These are phyloP conservation scores for Apotomis turbidana DNA, from an alignment of 2,888 invertebrate genomes.

Conservation along the genomic window DNA sequence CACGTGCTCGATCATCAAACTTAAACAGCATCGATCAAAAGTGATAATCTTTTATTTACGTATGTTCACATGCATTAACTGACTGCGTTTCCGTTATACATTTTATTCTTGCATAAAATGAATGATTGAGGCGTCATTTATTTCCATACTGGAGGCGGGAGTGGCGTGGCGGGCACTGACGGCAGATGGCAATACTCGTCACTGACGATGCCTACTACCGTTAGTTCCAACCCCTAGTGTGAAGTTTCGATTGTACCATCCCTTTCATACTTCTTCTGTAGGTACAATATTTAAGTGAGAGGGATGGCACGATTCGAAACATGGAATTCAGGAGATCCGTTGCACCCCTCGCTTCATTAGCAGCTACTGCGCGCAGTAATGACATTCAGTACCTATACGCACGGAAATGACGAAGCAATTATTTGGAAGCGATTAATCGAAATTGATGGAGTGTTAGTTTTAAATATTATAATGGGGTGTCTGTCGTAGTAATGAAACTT, in stretches of 20 bases:
- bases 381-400: conserved; percentile 38
- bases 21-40: conserved; percentile 27
- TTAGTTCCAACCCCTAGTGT: background rate
- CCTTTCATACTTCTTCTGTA: background rate
- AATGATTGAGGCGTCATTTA: conserved; percentile 49
- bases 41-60: conserved; percentile 9
- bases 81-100: conserved; percentile 12
- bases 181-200: conserved; percentile 56
- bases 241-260: background rate
- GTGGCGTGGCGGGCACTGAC: conserved; percentile 50
- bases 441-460: conserved; percentile 32
- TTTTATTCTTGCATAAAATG: conserved; percentile 15
- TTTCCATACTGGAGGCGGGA: conserved; percentile 49
- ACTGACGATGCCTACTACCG: conserved; percentile 23
- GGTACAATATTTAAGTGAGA: background rate
- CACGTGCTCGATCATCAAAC: conserved; percentile 19
- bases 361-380: conserved; percentile 47
- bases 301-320: background rate
- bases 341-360: conserved; percentile 50
- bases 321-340: background rate
- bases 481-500: background rate
- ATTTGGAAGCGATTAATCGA: conserved; percentile 37
- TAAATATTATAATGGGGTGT: conserved; percentile 16
- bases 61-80: conserved; percentile 13
- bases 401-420: conserved; percentile 43